Evolutionary conservation across 2,888 invertebrate species (phyloP).

Genomic region (Agrilus cyanescens): DNA sequence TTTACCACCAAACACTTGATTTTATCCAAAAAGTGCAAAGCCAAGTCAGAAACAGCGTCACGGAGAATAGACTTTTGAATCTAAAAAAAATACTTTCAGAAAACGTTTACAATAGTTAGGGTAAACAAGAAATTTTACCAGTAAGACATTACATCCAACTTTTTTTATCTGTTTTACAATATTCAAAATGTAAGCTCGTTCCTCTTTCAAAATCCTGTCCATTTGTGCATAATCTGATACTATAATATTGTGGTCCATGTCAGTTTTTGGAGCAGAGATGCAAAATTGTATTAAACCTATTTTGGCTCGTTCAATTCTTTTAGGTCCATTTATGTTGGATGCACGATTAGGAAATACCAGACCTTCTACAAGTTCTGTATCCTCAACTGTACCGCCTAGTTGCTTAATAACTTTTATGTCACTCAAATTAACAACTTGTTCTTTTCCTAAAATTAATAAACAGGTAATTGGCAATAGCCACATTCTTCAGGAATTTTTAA

Average conservation of each 20-base stretch:
- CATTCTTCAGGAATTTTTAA: neutral
- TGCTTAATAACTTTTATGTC: constrained; percentile 97
- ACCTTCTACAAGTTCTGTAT: constrained; percentile 92
- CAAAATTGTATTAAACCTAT: constrained; percentile 99
- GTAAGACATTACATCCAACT: constrained; percentile 91
- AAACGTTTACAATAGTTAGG: neutral
- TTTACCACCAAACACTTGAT: constrained; percentile 98
- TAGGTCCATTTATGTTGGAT: constrained; percentile 83
- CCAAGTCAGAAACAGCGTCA: constrained; percentile 94
- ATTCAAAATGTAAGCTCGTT: constrained; percentile 93
- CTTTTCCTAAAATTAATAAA: constrained; percentile 34
- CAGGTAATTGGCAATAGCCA: constrained; percentile 6
- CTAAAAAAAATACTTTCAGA: constrained; percentile 15
- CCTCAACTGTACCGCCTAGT: constrained; percentile 94
- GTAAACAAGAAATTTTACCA: constrained; percentile 45
- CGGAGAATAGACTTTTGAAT: constrained; percentile 64
- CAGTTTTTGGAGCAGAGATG: constrained; percentile 98
- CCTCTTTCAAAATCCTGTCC: constrained; percentile 96
- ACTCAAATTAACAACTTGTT: constrained; percentile 71
- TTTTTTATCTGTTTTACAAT: constrained; percentile 99
- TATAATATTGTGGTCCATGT: constrained; percentile 94
- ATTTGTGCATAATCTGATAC: constrained; percentile 99
- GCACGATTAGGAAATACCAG: constrained; percentile 85
- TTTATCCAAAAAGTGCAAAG: constrained; percentile 95
- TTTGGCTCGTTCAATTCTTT: constrained; percentile 92